These are phyloP conservation scores for Tribolium madens DNA, from an alignment of 1,140 invertebrate genomes.

Conservation along the genomic window DNA sequence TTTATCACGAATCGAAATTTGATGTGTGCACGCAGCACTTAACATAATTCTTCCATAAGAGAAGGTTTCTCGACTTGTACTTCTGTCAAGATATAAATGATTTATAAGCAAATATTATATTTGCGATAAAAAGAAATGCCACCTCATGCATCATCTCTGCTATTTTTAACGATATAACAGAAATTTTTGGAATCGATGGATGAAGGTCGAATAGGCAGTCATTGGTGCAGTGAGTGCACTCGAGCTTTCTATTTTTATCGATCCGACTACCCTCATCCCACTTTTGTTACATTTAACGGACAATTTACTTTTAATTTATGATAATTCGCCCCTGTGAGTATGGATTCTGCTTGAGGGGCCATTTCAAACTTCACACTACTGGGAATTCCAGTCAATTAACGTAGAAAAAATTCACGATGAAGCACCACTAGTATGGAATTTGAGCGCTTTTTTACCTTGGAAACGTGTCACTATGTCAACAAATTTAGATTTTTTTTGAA, in stretches of 20 bases:
- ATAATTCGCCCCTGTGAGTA: slow-evolving; percentile 9
- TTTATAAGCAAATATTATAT: slow-evolving; percentile 31
- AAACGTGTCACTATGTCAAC: too few relatives aligned
- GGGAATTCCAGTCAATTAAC: not conserved
- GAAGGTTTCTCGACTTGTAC: slow-evolving; percentile 1
- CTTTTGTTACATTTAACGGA: slow-evolving; percentile 4
- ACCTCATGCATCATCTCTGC: slow-evolving; percentile 2
- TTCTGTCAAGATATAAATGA: slow-evolving; percentile 30
- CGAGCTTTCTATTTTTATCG: slow-evolving; percentile 21
- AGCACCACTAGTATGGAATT: too few relatives aligned
- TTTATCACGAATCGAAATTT: slow-evolving; percentile 14
- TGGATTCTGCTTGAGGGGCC: not conserved
- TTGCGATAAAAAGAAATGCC: slow-evolving; percentile 14
- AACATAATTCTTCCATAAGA: slow-evolving; percentile 11
- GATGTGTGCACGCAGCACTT: slow-evolving; percentile 20
- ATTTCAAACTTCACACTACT: not conserved
- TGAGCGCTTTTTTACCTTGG: too few relatives aligned
- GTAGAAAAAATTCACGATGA: too few relatives aligned
- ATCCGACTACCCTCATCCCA: not conserved
- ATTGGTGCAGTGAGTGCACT: slow-evolving; percentile 8
- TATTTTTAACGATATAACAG: not conserved
- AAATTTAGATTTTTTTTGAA: too few relatives aligned
- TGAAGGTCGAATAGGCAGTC: not conserved
- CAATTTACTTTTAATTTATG: slow-evolving; percentile 33
- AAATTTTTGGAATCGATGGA: not conserved